phyloP scores from a whole-genome alignment of 2,113 vertebrate genomes.

The Butastur rufipennis region DNA sequence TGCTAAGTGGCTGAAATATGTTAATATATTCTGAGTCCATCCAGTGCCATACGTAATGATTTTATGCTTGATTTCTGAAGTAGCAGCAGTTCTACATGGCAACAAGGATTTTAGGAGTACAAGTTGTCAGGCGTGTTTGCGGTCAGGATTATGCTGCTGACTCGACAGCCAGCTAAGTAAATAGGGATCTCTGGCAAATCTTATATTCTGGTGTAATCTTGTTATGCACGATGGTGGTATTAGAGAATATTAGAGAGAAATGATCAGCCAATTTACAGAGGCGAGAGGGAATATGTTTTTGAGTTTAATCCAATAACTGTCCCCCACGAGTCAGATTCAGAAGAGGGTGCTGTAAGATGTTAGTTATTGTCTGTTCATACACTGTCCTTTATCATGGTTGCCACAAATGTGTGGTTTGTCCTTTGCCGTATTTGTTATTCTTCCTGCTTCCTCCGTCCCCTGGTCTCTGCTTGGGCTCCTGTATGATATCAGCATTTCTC shows the following conservation, averaged over 20 bases:
- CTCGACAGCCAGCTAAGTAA: background rate
- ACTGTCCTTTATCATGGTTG: accelerated
- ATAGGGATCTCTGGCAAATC: constrained; percentile 9
- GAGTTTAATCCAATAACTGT: background rate
- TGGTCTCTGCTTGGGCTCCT: background rate
- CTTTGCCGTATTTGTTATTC: background rate
- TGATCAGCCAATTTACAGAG: background rate
- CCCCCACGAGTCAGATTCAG: background rate
- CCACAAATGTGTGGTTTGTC: background rate
- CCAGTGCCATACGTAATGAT: background rate
- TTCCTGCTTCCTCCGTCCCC: background rate
- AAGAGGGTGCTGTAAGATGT: background rate
- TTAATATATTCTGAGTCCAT: background rate
- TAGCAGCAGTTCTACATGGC: background rate
- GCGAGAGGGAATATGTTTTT: background rate
- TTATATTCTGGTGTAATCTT: background rate
- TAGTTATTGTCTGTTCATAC: background rate
- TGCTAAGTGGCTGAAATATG: background rate
- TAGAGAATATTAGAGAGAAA: background rate
- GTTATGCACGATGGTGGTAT: background rate
- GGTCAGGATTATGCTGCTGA: background rate
- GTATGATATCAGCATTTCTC: background rate
- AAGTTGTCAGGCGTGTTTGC: background rate
- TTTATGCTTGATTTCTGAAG: background rate
- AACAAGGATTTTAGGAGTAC: background rate